Evolutionary conservation across 2,113 vertebrate species (phyloP), one percentile per base, ranked within the genome.

Genomic region (Bubo blakistoni): DNA sequence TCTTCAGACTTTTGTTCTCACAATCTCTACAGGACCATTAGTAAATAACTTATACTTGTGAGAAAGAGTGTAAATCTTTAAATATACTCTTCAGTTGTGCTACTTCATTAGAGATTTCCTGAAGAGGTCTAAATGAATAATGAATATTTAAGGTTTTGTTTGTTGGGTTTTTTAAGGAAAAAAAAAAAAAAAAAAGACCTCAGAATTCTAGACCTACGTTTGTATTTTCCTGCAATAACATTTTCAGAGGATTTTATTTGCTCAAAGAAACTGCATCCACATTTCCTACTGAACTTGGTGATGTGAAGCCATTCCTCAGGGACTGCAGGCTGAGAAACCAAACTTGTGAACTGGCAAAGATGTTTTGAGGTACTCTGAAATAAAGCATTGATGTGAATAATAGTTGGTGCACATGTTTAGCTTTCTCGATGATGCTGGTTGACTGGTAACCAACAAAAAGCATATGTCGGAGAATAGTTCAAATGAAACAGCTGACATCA

Each of bases 391-490:
- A 57, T 94, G 19, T 86, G 61, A 67, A 72, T 74, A 94, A 90
- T 20, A 57, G 30, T 61, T 57, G 46, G 42, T 74, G 69, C 34
- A 80, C 58, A 81, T 80, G 61, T 84, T 65, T 86, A 67, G 44
- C 55, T 91, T 88, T 66, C 81, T 81, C 0, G 1, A 30, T 82
- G 34, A 95, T 92, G 63, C 47, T 58, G 63, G 92, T 94, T 93
- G 92, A 90, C 32, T 91, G 66, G 94, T 76, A 96, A 94, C 94
- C 25, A 92, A n/a, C 22, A 63, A 91, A 81, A 95, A 81, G 73
- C 86, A 86, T 94, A 86, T 94, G 91, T 87, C 71, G 82, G 46
- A 88, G 77, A 66, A 46, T 26, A 95, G 93, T 89, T 95, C 88
- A 72, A n/a, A 82, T 89, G 62, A 74, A 94, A 92, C 30, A 65